Evolutionary conservation across 1,140 invertebrate species (phyloP), one percentile per base, ranked within the genome.

Genomic region (Holotrichia oblita): DNA sequence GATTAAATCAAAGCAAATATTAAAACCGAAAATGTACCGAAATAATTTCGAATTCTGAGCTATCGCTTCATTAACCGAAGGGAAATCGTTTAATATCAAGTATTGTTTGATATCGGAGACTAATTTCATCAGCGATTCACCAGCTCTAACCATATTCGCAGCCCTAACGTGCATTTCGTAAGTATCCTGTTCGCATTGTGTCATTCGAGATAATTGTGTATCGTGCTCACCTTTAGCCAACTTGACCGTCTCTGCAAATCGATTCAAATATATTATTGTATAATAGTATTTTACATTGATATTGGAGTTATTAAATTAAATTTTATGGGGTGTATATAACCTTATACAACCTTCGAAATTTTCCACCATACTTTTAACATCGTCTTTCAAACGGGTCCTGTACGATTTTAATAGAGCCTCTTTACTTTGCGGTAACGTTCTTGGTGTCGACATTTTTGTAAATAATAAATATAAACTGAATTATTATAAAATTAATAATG

Each of bases 41-140:
- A 97, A 98, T 22, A 97, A 84, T 85, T 96, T 95, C 3, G 95
- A 96, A 83, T 98, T 98, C 83, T 95, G 93, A 10, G 94, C 92
- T 79, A 99, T 98, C 0, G 97, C 95, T 86, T 99, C 97, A 88
- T 99, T 99, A 0, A 99, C 96, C 0, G 97, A 98, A 40, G 96
- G 96, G 85, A 99, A 99, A 87, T 99, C 98, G 88, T 99, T 99
- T 10, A 99, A 89, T 81, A 99, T 98, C 20, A 99, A 88, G 86
- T 98, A 99, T 83, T 99, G 97, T 85, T 99, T 99, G 14, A 99
- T 95, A 86, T 99, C 97, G 0, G 97, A 97, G 4, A 99, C 96
- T 4, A 99, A 88, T 88, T 99, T 98, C 94, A 98, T 97, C 12
- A 99, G 86, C 0, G 96, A 98, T 89, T 99, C 97, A 1, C 96